These are phyloP conservation scores for Mycetomoellerius zeteki DNA, from an alignment of 1,140 invertebrate genomes.

Conservation along the genomic window DNA sequence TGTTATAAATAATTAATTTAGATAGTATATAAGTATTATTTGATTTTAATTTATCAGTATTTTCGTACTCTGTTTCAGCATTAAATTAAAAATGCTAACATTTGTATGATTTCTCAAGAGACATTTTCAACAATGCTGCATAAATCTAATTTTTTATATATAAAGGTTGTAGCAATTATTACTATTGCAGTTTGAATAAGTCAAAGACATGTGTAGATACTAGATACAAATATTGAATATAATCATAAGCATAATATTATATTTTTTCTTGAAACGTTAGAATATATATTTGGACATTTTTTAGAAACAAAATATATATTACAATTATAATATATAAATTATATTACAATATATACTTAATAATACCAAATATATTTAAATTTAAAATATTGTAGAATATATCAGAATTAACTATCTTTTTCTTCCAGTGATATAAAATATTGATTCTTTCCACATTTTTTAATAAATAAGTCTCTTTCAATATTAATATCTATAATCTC, in stretches of 20 bases:
- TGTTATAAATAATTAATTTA: conserved; percentile 58
- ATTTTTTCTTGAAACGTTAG: background rate
- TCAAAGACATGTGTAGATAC: background rate
- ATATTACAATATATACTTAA: background rate
- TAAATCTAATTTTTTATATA: background rate
- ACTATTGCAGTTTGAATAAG: conserved; percentile 20
- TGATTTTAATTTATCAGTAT: background rate
- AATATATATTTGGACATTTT: conserved; percentile 2
- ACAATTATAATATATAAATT: background rate
- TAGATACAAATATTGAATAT: conserved; percentile 18
- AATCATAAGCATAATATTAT: background rate
- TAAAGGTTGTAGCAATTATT: conserved; percentile 2
- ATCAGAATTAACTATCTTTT: background rate
- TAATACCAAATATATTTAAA: background rate
- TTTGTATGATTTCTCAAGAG: background rate
- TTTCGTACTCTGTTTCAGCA: background rate
- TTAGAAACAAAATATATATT: conserved; percentile 2
- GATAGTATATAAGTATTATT: background rate
- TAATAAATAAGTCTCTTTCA: background rate
- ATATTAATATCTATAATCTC: conserved; percentile 1
- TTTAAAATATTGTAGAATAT: conserved; percentile 25
- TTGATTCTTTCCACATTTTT: background rate
- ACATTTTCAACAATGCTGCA: background rate
- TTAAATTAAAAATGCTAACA: conserved; percentile 2
- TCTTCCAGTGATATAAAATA: background rate